Conservation (phyloP, 1,140 invertebrate species). For the Bombus huntii region DNA sequence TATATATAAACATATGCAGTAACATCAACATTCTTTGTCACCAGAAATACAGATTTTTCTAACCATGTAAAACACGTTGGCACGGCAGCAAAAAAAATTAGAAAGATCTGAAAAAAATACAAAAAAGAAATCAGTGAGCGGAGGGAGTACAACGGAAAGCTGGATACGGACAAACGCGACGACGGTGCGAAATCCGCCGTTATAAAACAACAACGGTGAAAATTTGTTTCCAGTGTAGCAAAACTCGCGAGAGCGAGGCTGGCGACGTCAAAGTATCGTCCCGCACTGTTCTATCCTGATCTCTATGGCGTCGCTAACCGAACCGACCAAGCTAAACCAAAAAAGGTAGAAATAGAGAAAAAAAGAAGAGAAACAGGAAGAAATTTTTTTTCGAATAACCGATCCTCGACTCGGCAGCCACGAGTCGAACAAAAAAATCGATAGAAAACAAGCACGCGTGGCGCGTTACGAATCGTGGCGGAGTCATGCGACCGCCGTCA, state of each 20-base stretch:
- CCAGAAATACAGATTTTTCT: not conserved
- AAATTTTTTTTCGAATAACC: slow-evolving; percentile 29
- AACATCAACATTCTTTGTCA: not conserved
- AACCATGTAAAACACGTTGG: not conserved
- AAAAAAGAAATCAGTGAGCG: not conserved
- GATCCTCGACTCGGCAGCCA: not conserved
- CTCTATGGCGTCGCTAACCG: slow-evolving; percentile 11
- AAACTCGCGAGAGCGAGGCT: slow-evolving; percentile 22
- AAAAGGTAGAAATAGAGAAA: no score
- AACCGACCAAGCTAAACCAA: not conserved
- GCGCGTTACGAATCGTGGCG: not conserved
- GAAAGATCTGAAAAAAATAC: not conserved
- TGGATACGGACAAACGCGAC: slow-evolving; percentile 16
- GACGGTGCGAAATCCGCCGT: slow-evolving; percentile 39
- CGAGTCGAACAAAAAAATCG: slow-evolving; percentile 22
- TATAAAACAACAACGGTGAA: slow-evolving; percentile 46
- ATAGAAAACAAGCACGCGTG: slow-evolving; percentile 3
- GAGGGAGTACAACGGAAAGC: slow-evolving; percentile 21
- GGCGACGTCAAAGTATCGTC: slow-evolving; percentile 5
- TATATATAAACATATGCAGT: not conserved
- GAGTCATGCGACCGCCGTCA: not conserved
- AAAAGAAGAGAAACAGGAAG: not conserved
- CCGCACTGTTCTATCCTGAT: slow-evolving; percentile 1
- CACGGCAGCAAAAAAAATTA: not conserved
- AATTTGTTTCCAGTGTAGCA: slow-evolving; percentile 41